Conservation (phyloP, 2,888 invertebrate species). For the Oscheius sp. region DNA sequence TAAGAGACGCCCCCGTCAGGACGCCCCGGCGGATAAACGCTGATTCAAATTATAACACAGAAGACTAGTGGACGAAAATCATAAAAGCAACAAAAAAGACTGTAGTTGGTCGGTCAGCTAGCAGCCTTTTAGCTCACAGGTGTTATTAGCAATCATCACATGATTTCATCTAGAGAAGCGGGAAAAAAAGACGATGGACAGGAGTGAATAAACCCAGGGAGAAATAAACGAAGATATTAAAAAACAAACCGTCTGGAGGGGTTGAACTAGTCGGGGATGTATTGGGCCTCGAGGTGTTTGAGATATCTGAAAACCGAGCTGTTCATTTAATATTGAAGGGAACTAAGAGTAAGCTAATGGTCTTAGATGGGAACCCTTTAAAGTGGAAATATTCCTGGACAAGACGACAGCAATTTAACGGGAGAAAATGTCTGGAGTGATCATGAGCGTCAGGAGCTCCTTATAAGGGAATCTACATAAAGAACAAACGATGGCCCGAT, state of each 20-base stretch:
- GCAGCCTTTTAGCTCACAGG: constrained; percentile 4
- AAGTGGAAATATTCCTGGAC: not conserved
- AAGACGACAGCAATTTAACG: not conserved
- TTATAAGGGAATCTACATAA: constrained; percentile 23
- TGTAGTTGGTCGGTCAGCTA: not conserved
- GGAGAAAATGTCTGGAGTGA: not conserved
- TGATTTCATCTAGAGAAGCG: not conserved
- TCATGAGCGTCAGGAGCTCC: not conserved
- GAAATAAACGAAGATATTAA: not conserved
- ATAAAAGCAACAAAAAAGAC: not conserved
- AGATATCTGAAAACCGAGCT: constrained; percentile 1
- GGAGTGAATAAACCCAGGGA: not conserved
- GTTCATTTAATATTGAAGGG: not conserved
- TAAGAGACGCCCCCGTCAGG: not conserved
- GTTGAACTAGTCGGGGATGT: not conserved
- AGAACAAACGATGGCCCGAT: constrained; percentile 31
- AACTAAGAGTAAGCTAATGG: not conserved
- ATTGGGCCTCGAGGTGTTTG: not conserved
- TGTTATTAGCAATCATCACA: not conserved
- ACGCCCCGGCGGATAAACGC: too few species aligned
- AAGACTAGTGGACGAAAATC: not conserved
- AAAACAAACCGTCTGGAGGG: constrained; percentile 30
- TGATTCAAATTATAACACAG: not conserved
- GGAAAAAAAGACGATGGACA: not conserved
- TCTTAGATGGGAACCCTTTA: not conserved